Evolutionary conservation across 1,140 invertebrate genomes (phyloP).

Genomic region (Drepana arcuata): DNA sequence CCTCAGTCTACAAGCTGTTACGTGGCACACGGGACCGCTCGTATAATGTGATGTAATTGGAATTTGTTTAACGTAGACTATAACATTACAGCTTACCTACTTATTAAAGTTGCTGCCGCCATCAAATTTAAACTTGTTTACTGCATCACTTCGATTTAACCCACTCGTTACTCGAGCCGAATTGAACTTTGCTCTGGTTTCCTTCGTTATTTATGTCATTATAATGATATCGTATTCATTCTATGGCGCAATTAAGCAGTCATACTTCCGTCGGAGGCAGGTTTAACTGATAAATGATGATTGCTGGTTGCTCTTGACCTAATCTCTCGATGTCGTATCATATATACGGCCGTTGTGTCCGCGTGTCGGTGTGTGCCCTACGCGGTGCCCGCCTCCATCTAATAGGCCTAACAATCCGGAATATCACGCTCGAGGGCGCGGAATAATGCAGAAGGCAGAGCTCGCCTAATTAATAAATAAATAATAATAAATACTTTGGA

Average conservation of each 20-base stretch:
- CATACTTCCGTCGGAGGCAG: constrained; percentile 25
- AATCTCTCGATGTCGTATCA: constrained; percentile 24
- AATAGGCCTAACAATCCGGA: constrained; percentile 5
- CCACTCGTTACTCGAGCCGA: neutral
- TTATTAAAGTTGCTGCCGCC: constrained; percentile 4
- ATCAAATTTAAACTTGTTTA: neutral
- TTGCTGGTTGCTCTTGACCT: constrained; percentile 45
- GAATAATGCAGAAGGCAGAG: too few species aligned
- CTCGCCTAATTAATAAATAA: too few species aligned
- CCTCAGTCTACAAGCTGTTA: constrained; percentile 35
- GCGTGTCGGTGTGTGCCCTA: constrained; percentile 16
- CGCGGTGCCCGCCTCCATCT: constrained; percentile 1
- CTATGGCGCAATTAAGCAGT: constrained; percentile 5
- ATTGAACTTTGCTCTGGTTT: neutral
- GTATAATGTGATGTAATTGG: constrained; percentile 51
- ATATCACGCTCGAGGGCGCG: constrained; percentile 14
- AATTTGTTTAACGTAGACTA: constrained; percentile 14
- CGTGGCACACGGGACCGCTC: constrained; percentile 27
- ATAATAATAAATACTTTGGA: too few species aligned
- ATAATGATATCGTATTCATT: constrained; percentile 10
- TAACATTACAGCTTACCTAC: neutral
- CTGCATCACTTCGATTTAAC: neutral
- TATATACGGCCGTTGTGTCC: too few species aligned
- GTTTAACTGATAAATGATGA: constrained; percentile 27
- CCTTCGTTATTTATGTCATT: neutral